Evolutionary conservation across 2,113 vertebrate genomes (phyloP).

Genomic region (Orycteropus afer): DNA sequence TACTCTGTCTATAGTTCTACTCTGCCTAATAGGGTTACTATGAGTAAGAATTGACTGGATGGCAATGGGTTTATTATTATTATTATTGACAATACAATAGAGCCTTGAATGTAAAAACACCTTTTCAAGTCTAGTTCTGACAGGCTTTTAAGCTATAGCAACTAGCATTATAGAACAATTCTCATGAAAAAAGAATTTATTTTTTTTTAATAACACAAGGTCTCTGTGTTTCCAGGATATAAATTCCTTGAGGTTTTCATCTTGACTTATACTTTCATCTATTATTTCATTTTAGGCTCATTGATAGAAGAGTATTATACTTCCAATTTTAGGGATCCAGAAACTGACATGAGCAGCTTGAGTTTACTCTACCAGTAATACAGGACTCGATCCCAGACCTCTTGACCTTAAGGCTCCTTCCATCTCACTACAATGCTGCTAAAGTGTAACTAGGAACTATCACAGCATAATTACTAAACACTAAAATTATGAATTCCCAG

Average conservation of each 20-base stretch:
- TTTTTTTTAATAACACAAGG: background rate
- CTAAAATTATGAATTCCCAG: background rate
- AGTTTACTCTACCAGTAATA: background rate
- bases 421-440: background rate
- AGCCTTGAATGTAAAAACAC: background rate
- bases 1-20: background rate
- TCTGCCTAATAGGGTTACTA: background rate
- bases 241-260: constrained; percentile 2
- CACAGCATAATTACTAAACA: background rate
- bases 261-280: background rate
- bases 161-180: background rate
- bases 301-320: background rate
- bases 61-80: background rate
- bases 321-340: background rate
- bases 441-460: background rate
- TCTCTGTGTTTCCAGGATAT: background rate
- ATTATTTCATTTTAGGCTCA: constrained; percentile 29
- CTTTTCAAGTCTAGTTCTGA: background rate
- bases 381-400: background rate
- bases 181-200: background rate
- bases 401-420: background rate
- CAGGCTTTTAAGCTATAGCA: background rate
- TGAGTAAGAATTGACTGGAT: background rate
- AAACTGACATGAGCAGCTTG: background rate
- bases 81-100: background rate